Conservation (phyloP, 2,888 invertebrate species). For the Drosophila eohydei region DNA sequence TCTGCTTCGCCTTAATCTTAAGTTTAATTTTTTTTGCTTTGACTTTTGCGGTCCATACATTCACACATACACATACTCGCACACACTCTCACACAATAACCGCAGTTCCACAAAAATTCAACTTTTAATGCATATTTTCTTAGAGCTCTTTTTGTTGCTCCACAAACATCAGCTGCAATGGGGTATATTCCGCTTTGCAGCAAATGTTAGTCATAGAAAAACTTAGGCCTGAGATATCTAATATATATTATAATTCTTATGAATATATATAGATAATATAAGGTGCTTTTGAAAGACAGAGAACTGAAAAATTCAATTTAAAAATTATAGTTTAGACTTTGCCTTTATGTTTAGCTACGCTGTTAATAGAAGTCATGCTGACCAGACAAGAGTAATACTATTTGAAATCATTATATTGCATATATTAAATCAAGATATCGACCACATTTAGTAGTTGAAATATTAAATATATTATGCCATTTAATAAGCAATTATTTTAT, state of each 20-base stretch:
- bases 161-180: not conserved
- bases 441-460: not conserved
- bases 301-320: too few species aligned
- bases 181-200: not conserved
- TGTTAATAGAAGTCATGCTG: not conserved
- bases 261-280: too few species aligned
- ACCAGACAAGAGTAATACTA: not conserved
- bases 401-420: not conserved
- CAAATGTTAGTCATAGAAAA: not conserved
- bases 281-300: too few species aligned
- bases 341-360: too few species aligned
- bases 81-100: slow-evolving; percentile 10
- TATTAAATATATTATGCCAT: too few species aligned
- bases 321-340: too few species aligned
- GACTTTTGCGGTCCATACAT: slow-evolving; percentile 58
- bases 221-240: not conserved
- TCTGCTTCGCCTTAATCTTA: slow-evolving; percentile 68
- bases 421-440: not conserved
- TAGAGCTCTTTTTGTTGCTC: slow-evolving; percentile 27
- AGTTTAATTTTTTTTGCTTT: slow-evolving; percentile 73
- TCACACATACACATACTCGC: slow-evolving; percentile 4
- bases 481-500: too few species aligned
- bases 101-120: slow-evolving; percentile 29
- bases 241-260: too few species aligned
- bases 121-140: slow-evolving; percentile 62